Base-by-base conservation (phyloP, 2,888 invertebrate species). In the Macrophya alboannulata region DNA sequence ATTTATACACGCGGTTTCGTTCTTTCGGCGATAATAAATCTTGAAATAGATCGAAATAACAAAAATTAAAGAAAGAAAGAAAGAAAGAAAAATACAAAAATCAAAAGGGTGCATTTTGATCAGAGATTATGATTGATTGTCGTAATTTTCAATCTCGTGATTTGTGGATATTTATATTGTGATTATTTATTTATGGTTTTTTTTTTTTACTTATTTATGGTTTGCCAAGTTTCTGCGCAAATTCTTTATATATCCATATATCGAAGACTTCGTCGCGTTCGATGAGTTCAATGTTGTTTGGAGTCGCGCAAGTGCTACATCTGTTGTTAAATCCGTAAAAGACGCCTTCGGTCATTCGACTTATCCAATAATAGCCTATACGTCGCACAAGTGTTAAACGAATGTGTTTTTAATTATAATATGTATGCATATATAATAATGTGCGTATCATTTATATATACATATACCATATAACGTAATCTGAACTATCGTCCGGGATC, bases 361-460 rank as follows among this genome's bases (percentile, higher is more conserved):
- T 31, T 62, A 62, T 81, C 59, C 81, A 81, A 81, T 81, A 81
- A 81, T 81, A 81, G 43, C 48, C 6, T 76, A 12, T 10, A 21
- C 25, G 25, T 62, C 21, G 21, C 81, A 43, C 81, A 62, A 81
- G 81, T 81, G 81, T 62, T 62, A 81, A 12, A 21, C 62, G 62
- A 62, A 43, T 43, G 62, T 81, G 21, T 81, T 81, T 79, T 62
- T 81, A 62, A 59, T 21, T 21, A 40, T 59, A 79, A n/a, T 55
- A 55, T 17, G 48, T 15, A 31, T 31, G 51, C 17, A 76, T 15
- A 15, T 31, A 77, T 31, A 10, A 43, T 15, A 17, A 9, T n/a
- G n/a, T 43, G 10, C 43, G n/a, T 8, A 43, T 43, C 43, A n/a
- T n/a, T n/a, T n/a, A n/a, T n/a, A n/a, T n/a, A n/a, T n/a, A n/a